Evolutionary conservation across 2,113 vertebrate species (phyloP).

Genomic region (Heterochromis multidens): DNA sequence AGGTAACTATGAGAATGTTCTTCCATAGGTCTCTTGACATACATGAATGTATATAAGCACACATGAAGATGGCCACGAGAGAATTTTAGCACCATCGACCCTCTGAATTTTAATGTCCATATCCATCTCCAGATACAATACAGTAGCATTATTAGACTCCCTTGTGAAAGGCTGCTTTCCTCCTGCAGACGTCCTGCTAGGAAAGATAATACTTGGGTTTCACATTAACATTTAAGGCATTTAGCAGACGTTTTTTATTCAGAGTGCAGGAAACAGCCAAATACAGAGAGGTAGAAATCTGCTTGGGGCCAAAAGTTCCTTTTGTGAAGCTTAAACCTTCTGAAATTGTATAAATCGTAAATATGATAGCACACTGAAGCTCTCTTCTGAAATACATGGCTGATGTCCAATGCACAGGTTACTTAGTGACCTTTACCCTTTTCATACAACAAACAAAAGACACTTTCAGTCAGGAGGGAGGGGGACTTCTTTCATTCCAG

Average conservation of each 20-base stretch:
- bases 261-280: background rate
- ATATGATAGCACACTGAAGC: background rate
- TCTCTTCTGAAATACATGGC: background rate
- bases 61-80: background rate
- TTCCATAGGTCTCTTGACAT: background rate
- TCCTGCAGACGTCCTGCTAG: slow-evolving; percentile 16
- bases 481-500: background rate
- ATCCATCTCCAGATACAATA: slow-evolving; percentile 21
- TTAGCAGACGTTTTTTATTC: background rate
- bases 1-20: background rate
- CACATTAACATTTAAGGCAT: slow-evolving; percentile 31
- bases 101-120: slow-evolving; percentile 26
- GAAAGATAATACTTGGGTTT: slow-evolving; percentile 39
- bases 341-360: background rate
- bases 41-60: background rate
- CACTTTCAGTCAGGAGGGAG: slow-evolving; percentile 48
- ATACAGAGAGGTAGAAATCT: background rate
- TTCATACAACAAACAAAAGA: slow-evolving; percentile 49
- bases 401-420: background rate
- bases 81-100: slow-evolving; percentile 6
- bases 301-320: background rate
- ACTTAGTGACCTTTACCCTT: slow-evolving; percentile 10
- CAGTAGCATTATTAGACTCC: slow-evolving; percentile 15
- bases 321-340: background rate
- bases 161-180: slow-evolving; percentile 9